Conservation (phyloP, 1,140 invertebrate genomes). For the Procambarus virginalis region DNA sequence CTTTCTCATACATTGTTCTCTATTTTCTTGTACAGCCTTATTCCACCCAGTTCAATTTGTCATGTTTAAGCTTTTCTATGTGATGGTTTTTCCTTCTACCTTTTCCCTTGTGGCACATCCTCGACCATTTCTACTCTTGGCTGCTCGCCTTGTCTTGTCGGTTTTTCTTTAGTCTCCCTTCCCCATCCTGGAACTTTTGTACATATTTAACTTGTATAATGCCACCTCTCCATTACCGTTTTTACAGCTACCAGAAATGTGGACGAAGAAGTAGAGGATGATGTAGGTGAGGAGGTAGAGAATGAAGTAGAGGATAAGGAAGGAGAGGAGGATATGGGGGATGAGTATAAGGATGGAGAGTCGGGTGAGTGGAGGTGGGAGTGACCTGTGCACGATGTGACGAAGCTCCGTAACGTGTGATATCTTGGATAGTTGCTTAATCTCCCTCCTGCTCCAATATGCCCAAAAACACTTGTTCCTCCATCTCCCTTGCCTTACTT, state of each 20-base stretch:
- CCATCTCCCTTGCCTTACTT: not conserved
- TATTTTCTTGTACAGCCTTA: too few species aligned
- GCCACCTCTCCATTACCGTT: not conserved
- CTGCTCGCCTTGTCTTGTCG: too few species aligned
- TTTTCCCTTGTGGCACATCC: too few species aligned
- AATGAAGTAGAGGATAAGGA: not conserved
- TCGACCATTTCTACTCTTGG: too few species aligned
- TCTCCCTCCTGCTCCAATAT: not conserved
- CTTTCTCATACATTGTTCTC: too few species aligned
- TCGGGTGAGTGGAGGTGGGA: not conserved
- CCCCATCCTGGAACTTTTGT: too few species aligned
- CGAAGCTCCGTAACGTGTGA: not conserved
- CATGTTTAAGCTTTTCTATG: too few species aligned
- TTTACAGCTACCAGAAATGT: not conserved
- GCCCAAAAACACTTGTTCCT: not conserved
- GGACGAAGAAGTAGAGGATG: not conserved
- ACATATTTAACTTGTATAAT: not conserved
- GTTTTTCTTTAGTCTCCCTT: too few species aligned
- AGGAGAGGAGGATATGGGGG: not conserved
- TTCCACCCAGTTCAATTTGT: too few species aligned
- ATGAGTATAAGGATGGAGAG: not conserved
- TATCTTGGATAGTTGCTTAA: not conserved
- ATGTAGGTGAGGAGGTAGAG: not conserved
- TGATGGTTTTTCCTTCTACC: too few species aligned
- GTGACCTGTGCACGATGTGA: not conserved